phyloP scores from a whole-genome alignment of 2,888 invertebrate species.

The Drosophila subquinaria region DNA sequence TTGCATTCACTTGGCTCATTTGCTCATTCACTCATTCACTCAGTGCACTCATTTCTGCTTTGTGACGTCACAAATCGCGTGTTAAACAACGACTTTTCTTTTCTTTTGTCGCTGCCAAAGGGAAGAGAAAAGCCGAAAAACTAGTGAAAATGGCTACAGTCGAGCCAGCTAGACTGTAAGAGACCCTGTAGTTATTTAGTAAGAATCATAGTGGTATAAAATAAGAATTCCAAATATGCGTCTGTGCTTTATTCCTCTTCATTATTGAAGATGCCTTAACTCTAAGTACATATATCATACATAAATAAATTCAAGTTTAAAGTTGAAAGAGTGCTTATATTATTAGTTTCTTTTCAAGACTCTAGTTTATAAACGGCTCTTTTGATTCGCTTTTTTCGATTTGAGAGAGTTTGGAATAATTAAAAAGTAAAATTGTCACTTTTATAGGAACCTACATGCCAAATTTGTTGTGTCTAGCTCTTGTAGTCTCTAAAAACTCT shows the following conservation, averaged over 20 bases:
- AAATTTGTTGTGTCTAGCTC: background rate
- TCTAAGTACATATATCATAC: too few species aligned
- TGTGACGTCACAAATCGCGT: constrained; percentile 57
- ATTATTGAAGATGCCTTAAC: too few species aligned
- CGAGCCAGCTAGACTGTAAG: background rate
- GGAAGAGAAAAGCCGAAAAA: constrained; percentile 1
- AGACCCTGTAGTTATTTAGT: background rate
- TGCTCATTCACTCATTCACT: background rate
- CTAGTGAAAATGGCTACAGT: background rate
- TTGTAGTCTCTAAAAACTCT: background rate
- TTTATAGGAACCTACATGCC: background rate
- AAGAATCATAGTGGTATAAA: too few species aligned
- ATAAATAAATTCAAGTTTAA: too few species aligned
- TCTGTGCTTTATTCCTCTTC: too few species aligned
- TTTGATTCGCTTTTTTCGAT: too few species aligned
- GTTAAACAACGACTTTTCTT: constrained; percentile 31
- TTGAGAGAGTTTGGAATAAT: too few species aligned
- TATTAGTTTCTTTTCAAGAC: too few species aligned
- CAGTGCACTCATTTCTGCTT: constrained; percentile 8
- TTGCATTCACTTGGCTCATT: constrained; percentile 8
- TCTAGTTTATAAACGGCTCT: too few species aligned
- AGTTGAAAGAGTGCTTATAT: too few species aligned
- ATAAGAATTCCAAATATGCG: too few species aligned
- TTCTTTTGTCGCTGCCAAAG: constrained; percentile 13
- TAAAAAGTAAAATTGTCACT: background rate